phyloP scores from a whole-genome alignment of 2,888 invertebrate genomes.

The Aethes cnicana region DNA sequence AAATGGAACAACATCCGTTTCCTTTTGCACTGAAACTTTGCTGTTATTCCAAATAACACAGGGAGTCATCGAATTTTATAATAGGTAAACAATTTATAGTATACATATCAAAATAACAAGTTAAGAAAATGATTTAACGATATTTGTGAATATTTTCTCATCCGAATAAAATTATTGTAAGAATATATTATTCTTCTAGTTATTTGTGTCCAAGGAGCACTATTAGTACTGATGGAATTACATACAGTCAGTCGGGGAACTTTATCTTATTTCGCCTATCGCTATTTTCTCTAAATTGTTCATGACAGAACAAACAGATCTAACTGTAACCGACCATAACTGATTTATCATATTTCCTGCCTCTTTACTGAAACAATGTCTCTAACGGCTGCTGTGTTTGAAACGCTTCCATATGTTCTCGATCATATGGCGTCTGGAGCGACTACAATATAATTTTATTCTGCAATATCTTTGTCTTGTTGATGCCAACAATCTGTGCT shows the following conservation, averaged over 20 bases:
- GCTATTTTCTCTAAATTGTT: too few relatives aligned
- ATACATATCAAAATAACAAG: slow-evolving; percentile 4
- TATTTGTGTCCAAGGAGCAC: too few relatives aligned
- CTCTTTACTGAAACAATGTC: slow-evolving; percentile 9
- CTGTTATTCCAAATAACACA: slow-evolving; percentile 56
- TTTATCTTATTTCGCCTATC: too few relatives aligned
- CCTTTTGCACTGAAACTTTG: slow-evolving; percentile 54
- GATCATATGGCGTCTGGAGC: slow-evolving; percentile 14
- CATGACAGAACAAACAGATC: too few relatives aligned
- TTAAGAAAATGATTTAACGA: background rate
- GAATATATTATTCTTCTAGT: too few relatives aligned
- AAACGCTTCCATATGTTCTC: slow-evolving; percentile 17
- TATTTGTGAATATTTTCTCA: too few relatives aligned
- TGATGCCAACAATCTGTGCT: slow-evolving; percentile 58
- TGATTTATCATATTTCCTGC: background rate
- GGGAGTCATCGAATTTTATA: slow-evolving; percentile 38
- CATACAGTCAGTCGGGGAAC: too few relatives aligned
- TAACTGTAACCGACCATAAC: too few relatives aligned
- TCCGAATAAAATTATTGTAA: too few relatives aligned
- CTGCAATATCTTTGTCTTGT: slow-evolving; percentile 59
- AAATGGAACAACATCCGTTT: slow-evolving; percentile 70
- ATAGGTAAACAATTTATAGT: slow-evolving; percentile 15
- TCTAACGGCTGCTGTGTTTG: background rate
- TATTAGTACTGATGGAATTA: too few relatives aligned
- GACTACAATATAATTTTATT: slow-evolving; percentile 54